These are phyloP conservation scores for Cygnus olor DNA, from an alignment of 2,797 vertebrate species.

Conservation along the genomic window DNA sequence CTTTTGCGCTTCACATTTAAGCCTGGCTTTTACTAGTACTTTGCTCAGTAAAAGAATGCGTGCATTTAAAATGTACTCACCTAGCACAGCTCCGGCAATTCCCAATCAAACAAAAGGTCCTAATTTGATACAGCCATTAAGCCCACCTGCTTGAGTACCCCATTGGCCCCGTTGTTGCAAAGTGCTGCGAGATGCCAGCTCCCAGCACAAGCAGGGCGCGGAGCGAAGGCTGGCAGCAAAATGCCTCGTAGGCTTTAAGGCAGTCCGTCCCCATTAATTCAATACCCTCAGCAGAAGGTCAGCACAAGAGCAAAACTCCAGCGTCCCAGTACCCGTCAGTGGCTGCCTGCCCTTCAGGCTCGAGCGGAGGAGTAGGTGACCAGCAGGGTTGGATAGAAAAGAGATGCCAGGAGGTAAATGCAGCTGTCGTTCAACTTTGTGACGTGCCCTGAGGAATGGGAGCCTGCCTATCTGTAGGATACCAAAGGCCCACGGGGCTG, in stretches of 20 bases:
- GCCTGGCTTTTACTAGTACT: background rate
- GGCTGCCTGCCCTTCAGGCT: background rate
- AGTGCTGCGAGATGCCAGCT: constrained; percentile 7
- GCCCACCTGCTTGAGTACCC: background rate
- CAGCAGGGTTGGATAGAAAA: background rate
- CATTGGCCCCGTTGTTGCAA: background rate
- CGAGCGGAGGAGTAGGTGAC: accelerated
- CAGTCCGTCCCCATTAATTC: background rate
- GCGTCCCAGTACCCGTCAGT: background rate
- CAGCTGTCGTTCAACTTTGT: background rate
- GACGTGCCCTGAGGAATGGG: background rate
- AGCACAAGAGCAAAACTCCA: background rate
- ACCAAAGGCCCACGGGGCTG: background rate
- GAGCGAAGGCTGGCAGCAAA: background rate
- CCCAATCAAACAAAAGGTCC: background rate
- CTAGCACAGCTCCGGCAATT: constrained; percentile 19
- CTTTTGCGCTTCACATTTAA: background rate
- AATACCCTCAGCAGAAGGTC: background rate
- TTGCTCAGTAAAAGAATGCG: background rate
- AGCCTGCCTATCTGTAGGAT: background rate
- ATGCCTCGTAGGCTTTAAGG: background rate
- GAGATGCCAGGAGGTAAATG: background rate
- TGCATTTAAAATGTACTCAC: background rate
- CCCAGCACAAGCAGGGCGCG: background rate
- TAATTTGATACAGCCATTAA: constrained; percentile 17